These are phyloP conservation scores for Mycetomoellerius zeteki DNA, from an alignment of 1,140 invertebrate species.

Conservation along the genomic window DNA sequence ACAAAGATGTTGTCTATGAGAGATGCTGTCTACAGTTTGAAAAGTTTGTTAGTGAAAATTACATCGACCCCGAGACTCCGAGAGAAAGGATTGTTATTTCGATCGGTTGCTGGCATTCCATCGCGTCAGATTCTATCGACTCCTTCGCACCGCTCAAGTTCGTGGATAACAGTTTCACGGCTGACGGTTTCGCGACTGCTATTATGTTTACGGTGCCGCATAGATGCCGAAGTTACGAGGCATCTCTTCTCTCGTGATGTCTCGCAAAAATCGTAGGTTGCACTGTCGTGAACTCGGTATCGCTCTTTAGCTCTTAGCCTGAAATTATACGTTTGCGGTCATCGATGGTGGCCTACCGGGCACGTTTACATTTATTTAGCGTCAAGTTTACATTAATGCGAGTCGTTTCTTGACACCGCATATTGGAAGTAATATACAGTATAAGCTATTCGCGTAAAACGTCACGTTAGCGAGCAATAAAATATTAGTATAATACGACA, in stretches of 20 bases:
- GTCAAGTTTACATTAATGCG: conserved; percentile 53
- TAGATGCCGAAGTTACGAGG: conserved; percentile 53
- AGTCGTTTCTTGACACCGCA: background rate
- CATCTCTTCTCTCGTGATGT: conserved; percentile 29
- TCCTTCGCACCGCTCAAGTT: conserved; percentile 35
- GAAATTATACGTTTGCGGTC: conserved; percentile 34
- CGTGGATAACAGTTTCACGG: conserved; percentile 61
- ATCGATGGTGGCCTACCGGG: background rate
- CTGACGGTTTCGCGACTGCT: conserved; percentile 58
- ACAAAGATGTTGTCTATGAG: background rate
- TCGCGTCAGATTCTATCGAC: conserved; percentile 46
- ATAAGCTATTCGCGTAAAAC: conserved; percentile 36
- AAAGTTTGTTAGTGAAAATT: conserved; percentile 30
- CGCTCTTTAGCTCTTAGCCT: background rate
- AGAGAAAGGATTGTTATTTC: conserved; percentile 50
- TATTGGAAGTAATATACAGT: background rate
- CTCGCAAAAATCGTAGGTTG: conserved; percentile 8
- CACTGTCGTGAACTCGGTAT: background rate
- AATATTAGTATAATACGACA: conserved; percentile 31
- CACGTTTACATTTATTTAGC: conserved; percentile 63
- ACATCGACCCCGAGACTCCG: background rate
- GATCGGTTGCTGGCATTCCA: conserved; percentile 26
- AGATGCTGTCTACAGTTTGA: background rate
- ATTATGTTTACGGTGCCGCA: conserved; percentile 71
- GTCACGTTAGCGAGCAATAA: conserved; percentile 45